Base-by-base conservation (phyloP, 2,797 vertebrate genomes). In the Chaunax sp. region DNA sequence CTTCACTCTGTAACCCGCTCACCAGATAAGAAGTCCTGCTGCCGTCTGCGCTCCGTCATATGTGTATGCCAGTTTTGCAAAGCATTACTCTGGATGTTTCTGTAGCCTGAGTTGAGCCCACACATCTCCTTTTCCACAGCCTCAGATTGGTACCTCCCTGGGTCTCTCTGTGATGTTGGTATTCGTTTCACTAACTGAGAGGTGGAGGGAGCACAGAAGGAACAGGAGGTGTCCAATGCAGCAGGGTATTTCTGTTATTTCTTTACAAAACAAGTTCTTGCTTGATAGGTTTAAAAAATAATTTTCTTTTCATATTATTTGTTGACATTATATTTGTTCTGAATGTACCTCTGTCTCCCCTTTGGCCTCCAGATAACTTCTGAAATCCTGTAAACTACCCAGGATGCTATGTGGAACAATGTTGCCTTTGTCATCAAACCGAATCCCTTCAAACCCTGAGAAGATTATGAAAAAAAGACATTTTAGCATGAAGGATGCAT, bases 371-470 rank as follows among this genome's bases (percentile, higher is more conserved):
- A 95, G 94, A 80, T 95, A 95, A 76, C 54, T 90, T 83, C 64
- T 95, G 44, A 97, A 95, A 68, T 96, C 95, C 60, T 95, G 91
- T 56, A 96, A 90, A 74, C 75, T 95, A 72, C 97, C 97, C 90
- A 98, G 87, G 77, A 98, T 95, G 77, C 94, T 95, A 79, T 98
- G 96, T 2, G 96, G 92, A 72, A 96, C 92, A 76, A 98, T 79
- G 87, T 93, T 90, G 40, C 92, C 90, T 49, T 76, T 26, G 28
- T 81, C 72, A 51, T 93, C 92, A 50, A 90, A 90, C 10, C 81
- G 68, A 55, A 83, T 79, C 8, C 89, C 91, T 20, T 86, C 77
- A 0, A 70, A 62, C 55, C 82, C 94, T 96, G 47, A n/a, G 37
- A 43, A 43, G 7, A 54, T 1, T 37, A 45, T 19, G 5, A 61